Evolutionary conservation across 2,113 vertebrate genomes (phyloP), one percentile per base, ranked within the genome.

Genomic region (Triplophysa tibetana): DNA sequence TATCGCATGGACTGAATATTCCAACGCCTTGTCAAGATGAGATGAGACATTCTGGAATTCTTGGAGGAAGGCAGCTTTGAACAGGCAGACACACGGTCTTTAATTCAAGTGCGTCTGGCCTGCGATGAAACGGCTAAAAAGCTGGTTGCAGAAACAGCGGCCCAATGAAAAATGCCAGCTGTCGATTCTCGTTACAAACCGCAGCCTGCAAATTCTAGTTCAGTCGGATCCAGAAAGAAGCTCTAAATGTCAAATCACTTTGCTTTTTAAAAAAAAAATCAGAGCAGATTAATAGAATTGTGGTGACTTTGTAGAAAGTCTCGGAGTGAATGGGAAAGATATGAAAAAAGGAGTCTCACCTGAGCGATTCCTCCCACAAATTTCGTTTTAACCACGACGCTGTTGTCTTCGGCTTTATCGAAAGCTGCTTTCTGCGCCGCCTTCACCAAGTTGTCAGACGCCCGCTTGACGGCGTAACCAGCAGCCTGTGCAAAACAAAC

Each of bases 351-450:
- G 24, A 29, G 9, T 79, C 94, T 88, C 72, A 99, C 98, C 96
- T 99, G 98, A 88, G 98, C 97, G 2, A 99, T 99, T 86, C 98
- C 98, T 58, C 98, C 98, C 13, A 99, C 98, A 64, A 99, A 99
- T 88, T 96, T 98, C 0, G 97, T 98, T 91, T 99, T 98, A 54
- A 99, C 98, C 61, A 99, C 96, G 2, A 99, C 94, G 0, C 94
- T 96, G 1, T 98, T 94, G 2, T 98, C 98, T 3, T 98, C 97
- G 0, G 93, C 92, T 89, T 99, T 98, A 78, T 97, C 96, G 84
- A 98, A 99, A 0, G 95, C 98, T 4, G 97, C 97, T 88, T 99
- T 98, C 87, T 99, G 98, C n/a, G 97, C 98, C 0, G 98, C 98
- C 83, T 95, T 93, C 12, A 99, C 98, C n/a, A 99, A 93, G 87